Evolutionary conservation across 2,888 invertebrate genomes (phyloP).

Genomic region (Eudasyphora cyanicolor): DNA sequence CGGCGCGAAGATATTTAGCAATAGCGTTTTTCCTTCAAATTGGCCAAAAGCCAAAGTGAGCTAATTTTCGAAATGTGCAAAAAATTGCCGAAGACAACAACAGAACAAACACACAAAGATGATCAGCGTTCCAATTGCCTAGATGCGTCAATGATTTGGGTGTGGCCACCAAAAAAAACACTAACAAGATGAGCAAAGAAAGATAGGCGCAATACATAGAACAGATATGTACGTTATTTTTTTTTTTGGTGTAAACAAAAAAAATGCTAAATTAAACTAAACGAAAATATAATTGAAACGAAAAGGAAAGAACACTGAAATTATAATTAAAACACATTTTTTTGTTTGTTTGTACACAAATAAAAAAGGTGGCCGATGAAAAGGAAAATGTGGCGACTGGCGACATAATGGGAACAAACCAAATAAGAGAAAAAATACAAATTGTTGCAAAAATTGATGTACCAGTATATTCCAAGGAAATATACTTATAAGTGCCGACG

Average conservation of each 20-base stretch:
- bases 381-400: conserved; percentile 4
- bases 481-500: background rate
- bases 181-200: conserved; percentile 6
- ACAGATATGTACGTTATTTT: no score
- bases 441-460: background rate
- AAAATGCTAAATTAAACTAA: background rate
- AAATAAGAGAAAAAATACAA: background rate
- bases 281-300: background rate
- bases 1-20: background rate
- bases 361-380: conserved; percentile 8
- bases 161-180: conserved; percentile 62
- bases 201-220: no score
- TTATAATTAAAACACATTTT: conserved; percentile 22
- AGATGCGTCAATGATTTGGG: conserved; percentile 62
- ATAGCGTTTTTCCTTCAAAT: background rate
- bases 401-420: conserved; percentile 51
- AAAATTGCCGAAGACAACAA: background rate
- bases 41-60: conserved; percentile 14
- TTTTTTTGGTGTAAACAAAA: background rate
- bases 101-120: background rate
- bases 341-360: background rate
- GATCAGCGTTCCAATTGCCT: conserved; percentile 48
- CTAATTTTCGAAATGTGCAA: conserved; percentile 17
- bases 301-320: background rate
- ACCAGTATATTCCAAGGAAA: background rate